A percentile compares a stretch with the other conserved stretches of the same genome.
These are phyloP conservation scores for Perizoma flavofasciatum DNA, from an alignment of 2,888 invertebrate species.

Conservation along the genomic window DNA sequence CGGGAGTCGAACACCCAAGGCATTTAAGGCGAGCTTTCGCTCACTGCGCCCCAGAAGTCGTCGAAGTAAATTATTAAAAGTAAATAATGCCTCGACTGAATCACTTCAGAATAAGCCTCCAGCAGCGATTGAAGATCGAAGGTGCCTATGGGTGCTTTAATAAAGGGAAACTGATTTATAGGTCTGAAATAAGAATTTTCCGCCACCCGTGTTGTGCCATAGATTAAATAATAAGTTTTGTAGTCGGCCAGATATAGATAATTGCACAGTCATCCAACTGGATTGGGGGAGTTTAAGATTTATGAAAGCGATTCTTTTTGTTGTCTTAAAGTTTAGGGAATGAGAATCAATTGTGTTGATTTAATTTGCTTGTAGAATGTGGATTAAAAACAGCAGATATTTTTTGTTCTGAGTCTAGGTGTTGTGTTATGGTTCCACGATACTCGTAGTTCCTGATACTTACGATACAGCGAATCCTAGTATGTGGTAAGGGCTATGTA, in stretches of 20 bases:
- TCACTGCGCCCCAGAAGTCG: too few relatives aligned
- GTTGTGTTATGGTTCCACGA: too few relatives aligned
- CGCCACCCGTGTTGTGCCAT: constrained; percentile 43
- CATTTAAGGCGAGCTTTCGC: too few relatives aligned
- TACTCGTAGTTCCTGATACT: too few relatives aligned
- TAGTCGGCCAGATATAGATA: constrained; percentile 17
- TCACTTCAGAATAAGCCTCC: constrained; percentile 21
- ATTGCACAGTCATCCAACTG: constrained; percentile 73
- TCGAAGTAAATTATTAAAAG: too few relatives aligned
- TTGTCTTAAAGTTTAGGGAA: constrained; percentile 3
- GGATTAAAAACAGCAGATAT: neutral
- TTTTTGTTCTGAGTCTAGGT: neutral
- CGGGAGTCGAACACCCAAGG: too few relatives aligned
- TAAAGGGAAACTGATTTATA: constrained; percentile 78
- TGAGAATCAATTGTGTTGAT: constrained; percentile 5
- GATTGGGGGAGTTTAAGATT: constrained; percentile 47
- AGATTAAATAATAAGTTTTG: neutral
- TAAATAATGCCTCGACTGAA: too few relatives aligned
- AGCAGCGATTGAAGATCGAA: constrained; percentile 52
- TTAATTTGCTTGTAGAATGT: neutral
- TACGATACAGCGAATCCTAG: too few relatives aligned
- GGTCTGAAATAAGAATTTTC: constrained; percentile 65
- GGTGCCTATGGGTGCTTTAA: constrained; percentile 66
- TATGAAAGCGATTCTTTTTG: constrained; percentile 34
- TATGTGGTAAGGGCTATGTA: too few relatives aligned